phyloP scores from a whole-genome alignment of 2,888 invertebrate species.

The Plagodis dolabraria region DNA sequence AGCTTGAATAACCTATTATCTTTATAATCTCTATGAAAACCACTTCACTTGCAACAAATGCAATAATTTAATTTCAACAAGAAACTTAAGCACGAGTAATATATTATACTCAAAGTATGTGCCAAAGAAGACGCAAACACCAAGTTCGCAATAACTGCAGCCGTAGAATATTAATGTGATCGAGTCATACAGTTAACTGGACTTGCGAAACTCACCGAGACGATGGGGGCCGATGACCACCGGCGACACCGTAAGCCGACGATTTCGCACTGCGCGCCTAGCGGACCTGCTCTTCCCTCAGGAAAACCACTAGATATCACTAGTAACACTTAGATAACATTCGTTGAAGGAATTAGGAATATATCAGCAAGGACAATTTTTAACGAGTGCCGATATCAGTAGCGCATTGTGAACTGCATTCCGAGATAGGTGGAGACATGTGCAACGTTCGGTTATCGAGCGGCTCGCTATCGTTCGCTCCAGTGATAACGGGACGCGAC shows the following conservation, averaged over 20 bases:
- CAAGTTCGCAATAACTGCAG: constrained; percentile 73
- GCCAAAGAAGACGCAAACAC: constrained; percentile 56
- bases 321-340: constrained; percentile 34
- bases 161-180: constrained; percentile 80
- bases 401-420: constrained; percentile 68
- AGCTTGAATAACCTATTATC: background rate
- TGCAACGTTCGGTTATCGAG: constrained; percentile 66
- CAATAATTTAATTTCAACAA: background rate
- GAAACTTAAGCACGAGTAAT: constrained; percentile 11
- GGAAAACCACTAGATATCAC: constrained; percentile 44
- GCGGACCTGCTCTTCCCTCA: constrained; percentile 52
- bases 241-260: constrained; percentile 51
- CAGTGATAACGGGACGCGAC: constrained; percentile 69
- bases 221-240: constrained; percentile 79
- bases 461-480: constrained; percentile 63
- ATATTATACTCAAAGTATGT: constrained; percentile 32
- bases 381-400: constrained; percentile 60
- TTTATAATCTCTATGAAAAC: too few relatives aligned
- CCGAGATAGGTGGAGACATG: constrained; percentile 67
- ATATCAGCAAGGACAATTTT: constrained; percentile 45
- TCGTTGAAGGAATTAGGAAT: constrained; percentile 30
- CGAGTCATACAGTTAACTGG: constrained; percentile 79
- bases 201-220: constrained; percentile 80
- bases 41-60: too few relatives aligned
- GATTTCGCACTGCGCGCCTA: constrained; percentile 46